These are phyloP conservation scores for Polyergus mexicanus DNA, from an alignment of 1,140 invertebrate species.

Conservation along the genomic window DNA sequence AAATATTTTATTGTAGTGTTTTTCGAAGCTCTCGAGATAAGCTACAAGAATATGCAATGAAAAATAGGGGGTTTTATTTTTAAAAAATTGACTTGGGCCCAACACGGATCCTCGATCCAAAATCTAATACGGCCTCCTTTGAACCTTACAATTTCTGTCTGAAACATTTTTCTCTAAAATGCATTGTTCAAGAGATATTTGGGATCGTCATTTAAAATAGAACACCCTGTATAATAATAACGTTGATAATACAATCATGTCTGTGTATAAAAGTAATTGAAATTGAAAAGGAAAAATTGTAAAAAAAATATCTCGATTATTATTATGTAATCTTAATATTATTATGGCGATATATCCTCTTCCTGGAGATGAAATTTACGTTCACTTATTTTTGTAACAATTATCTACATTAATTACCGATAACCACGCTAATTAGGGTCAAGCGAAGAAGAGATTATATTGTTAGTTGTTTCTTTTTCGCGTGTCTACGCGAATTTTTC, in stretches of 20 bases:
- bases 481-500: background rate
- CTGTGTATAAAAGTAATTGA: background rate
- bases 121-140: too few relatives aligned
- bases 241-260: background rate
- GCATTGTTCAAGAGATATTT: too few relatives aligned
- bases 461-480: background rate
- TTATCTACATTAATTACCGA: constrained; percentile 4
- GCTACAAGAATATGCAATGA: too few relatives aligned
- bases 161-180: too few relatives aligned
- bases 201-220: too few relatives aligned
- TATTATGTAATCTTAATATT: background rate
- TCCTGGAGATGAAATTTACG: background rate
- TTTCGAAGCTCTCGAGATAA: too few relatives aligned
- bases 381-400: background rate
- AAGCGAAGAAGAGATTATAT: background rate
- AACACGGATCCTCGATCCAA: too few relatives aligned
- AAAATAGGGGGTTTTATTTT: too few relatives aligned
- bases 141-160: too few relatives aligned
- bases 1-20: too few relatives aligned
- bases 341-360: background rate
- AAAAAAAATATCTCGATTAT: background rate
- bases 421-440: constrained; percentile 26
- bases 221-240: too few relatives aligned
- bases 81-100: too few relatives aligned
- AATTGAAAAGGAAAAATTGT: background rate